phyloP scores from a whole-genome alignment of 2,113 vertebrate genomes.

The Dipodomys spectabilis region DNA sequence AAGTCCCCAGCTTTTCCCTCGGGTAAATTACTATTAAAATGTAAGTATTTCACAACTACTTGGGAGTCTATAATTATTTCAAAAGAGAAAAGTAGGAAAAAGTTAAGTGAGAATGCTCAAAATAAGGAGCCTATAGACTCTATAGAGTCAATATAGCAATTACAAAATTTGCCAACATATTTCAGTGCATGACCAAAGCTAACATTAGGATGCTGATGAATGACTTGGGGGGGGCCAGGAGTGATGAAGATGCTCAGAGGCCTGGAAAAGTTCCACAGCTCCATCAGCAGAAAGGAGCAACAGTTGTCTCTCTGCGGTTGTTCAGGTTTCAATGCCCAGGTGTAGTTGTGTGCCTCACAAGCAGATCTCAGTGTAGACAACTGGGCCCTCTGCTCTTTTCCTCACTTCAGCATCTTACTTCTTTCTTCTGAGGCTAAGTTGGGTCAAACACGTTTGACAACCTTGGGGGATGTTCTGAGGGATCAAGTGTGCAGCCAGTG shows the following conservation, averaged over 20 bases:
- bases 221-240: not conserved
- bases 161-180: too few species aligned
- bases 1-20: not conserved
- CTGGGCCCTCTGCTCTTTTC: not conserved
- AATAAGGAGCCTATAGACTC: not conserved
- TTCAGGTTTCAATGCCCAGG: not conserved
- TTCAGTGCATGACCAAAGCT: not conserved
- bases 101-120: not conserved
- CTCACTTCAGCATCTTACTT: not conserved
- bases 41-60: not conserved
- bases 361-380: not conserved
- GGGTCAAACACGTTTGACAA: slow-evolving; percentile 10
- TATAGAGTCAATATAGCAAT: not conserved
- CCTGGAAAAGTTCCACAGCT: not conserved
- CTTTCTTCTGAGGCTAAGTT: not conserved
- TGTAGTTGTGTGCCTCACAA: fast-evolving
- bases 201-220: not conserved
- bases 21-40: not conserved
- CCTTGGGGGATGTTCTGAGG: not conserved
- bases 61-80: not conserved
- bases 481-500: slow-evolving; percentile 13
- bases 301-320: not conserved
- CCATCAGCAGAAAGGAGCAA: not conserved
- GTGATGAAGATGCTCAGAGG: not conserved
- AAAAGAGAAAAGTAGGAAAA: slow-evolving; percentile 7